Percentiles rank a stretch among this genome's conserved stretches.
phyloP scores from a whole-genome alignment of 2,797 vertebrate species.

The Crocidura indochinensis region DNA sequence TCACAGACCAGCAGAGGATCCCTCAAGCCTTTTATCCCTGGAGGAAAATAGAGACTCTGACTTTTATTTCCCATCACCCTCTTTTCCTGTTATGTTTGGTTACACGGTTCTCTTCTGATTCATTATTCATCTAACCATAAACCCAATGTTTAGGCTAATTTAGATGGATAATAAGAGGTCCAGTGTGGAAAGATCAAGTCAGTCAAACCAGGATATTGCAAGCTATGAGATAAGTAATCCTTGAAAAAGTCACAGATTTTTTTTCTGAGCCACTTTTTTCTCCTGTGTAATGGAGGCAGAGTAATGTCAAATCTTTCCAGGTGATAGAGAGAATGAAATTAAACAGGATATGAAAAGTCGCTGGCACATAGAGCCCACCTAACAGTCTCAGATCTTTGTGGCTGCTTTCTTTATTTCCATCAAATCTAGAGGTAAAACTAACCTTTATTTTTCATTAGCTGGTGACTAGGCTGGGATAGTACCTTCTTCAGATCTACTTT shows the following conservation, averaged over 20 bases:
- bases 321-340: background rate
- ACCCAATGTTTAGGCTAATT: background rate
- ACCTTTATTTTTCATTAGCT: background rate
- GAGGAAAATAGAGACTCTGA: background rate
- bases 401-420: background rate
- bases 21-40: background rate
- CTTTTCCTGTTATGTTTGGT: background rate
- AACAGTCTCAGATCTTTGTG: background rate
- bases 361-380: background rate
- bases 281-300: background rate
- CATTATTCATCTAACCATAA: background rate
- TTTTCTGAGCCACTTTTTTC: background rate
- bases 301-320: background rate
- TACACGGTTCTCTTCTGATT: constrained; percentile 3
- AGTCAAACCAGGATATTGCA: background rate
- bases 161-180: background rate
- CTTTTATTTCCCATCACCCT: background rate
- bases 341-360: background rate
- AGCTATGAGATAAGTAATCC: background rate
- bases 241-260: background rate
- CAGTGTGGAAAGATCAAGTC: background rate
- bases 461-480: background rate
- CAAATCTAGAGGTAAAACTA: background rate
- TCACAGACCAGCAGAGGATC: background rate
- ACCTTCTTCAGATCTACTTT: background rate